phyloP scores from a whole-genome alignment of 2,113 vertebrate genomes.

The Tyrannus savana region DNA sequence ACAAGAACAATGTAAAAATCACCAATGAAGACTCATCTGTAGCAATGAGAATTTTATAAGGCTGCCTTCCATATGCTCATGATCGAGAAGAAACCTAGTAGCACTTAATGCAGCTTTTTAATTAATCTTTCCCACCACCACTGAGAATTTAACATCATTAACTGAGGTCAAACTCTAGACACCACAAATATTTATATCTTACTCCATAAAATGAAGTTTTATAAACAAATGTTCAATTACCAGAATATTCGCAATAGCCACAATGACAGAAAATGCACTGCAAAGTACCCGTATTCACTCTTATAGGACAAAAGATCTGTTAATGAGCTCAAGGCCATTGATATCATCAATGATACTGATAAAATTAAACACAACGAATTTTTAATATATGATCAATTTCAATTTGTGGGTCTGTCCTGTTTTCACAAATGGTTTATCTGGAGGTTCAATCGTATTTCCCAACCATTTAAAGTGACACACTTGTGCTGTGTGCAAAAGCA shows the following conservation, averaged over 20 bases:
- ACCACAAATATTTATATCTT: not conserved
- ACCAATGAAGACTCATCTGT: not conserved
- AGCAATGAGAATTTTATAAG: not conserved
- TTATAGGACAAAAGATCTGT: not conserved
- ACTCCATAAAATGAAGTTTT: not conserved
- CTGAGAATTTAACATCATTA: not conserved
- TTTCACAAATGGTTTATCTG: not conserved
- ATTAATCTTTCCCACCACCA: not conserved
- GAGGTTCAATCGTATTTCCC: not conserved
- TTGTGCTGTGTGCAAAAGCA: not conserved
- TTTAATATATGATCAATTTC: not conserved
- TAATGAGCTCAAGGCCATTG: constrained; percentile 11
- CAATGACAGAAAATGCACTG: not conserved
- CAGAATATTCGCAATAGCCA: not conserved
- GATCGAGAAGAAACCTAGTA: not conserved
- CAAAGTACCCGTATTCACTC: not conserved
- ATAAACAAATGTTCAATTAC: not conserved
- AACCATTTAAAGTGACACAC: not conserved
- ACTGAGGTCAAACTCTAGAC: not conserved
- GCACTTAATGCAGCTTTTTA: not conserved
- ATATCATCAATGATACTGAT: not conserved
- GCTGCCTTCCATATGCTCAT: not conserved
- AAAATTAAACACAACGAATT: not conserved
- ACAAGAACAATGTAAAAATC: not conserved
- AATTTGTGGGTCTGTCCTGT: not conserved